Evolutionary conservation across 1,140 invertebrate genomes (phyloP), one percentile per base, ranked within the genome.

Genomic region (Aphelenchoides fujianensis): DNA sequence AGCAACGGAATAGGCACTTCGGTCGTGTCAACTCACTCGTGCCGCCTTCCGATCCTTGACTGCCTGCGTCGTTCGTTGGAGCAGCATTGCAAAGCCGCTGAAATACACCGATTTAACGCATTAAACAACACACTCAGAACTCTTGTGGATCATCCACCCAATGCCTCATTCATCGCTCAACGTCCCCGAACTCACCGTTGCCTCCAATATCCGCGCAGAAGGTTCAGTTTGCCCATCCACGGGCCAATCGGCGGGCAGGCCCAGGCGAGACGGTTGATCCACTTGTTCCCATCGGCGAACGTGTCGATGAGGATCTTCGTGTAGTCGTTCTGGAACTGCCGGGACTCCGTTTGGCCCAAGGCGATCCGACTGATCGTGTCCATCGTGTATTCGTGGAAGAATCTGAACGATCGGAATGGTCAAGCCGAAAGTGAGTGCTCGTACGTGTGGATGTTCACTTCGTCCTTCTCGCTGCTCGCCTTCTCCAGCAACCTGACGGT

Each of bases 331-430:
- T 72, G 31, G 64, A 79, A 84, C 30, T 84, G 77, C 12, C 27
- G 63, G 12, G 63, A 67, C 9, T 71, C 73, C 34, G 68, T 68
- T 62, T 84, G 79, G 0, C 79, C 82, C 68, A 84, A 53, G 12
- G 79, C 78, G 19, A 82, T 64, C 36, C 79, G 55, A 5, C 27
- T 48, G 41, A 81, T 81, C 9, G 75, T 68, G 54, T 81, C 79
- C 69, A 81, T 74, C 9, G 82, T 69, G 35, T 79, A 69, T 69
- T 84, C 82, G 9, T 74, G 62, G 68, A 74, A 84, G 67, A 72
- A 75, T 5, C 55, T 69, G 48, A 30, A 41, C 23, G 57, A 63
- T 12, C 73, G 64, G 2, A 7, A 2, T 23, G 41, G 12, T 48
- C 12, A 48, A 48, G 23, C 41, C 41, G 12, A 23, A 48, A 48